These are phyloP conservation scores for Nephrotoma guestfalica DNA, from an alignment of 2,888 invertebrate genomes.

Conservation along the genomic window DNA sequence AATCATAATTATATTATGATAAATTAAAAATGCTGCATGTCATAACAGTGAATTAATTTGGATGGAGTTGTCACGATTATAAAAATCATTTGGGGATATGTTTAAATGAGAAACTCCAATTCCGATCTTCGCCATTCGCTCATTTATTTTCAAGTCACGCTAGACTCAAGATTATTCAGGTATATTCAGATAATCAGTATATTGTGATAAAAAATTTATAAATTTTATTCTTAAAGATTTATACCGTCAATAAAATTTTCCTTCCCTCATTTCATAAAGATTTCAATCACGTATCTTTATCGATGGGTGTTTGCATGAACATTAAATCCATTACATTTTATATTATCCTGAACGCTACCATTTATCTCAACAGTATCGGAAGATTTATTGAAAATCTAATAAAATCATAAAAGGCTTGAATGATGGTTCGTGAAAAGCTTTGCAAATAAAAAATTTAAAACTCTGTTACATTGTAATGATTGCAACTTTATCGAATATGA, in stretches of 20 bases:
- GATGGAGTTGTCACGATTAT: neutral
- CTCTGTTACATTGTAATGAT: too few relatives aligned
- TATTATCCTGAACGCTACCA: too few relatives aligned
- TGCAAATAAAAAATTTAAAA: too few relatives aligned
- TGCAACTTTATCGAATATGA: too few relatives aligned
- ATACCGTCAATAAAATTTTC: neutral
- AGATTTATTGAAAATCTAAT: too few relatives aligned
- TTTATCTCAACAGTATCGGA: too few relatives aligned
- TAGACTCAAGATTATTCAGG: neutral
- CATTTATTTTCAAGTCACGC: neutral
- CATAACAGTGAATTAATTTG: neutral
- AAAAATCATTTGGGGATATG: neutral
- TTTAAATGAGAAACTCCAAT: neutral
- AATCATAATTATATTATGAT: neutral
- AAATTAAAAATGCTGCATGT: neutral
- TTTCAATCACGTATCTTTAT: neutral
- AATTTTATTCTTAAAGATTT: neutral
- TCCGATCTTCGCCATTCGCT: neutral
- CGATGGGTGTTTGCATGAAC: neutral
- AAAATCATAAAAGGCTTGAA: too few relatives aligned
- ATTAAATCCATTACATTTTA: neutral
- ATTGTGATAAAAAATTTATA: neutral
- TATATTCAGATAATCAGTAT: neutral
- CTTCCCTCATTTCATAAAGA: neutral
- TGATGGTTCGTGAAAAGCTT: too few relatives aligned